phyloP scores from a whole-genome alignment of 2,113 vertebrate species.

The Chiloscyllium plagiosum region DNA sequence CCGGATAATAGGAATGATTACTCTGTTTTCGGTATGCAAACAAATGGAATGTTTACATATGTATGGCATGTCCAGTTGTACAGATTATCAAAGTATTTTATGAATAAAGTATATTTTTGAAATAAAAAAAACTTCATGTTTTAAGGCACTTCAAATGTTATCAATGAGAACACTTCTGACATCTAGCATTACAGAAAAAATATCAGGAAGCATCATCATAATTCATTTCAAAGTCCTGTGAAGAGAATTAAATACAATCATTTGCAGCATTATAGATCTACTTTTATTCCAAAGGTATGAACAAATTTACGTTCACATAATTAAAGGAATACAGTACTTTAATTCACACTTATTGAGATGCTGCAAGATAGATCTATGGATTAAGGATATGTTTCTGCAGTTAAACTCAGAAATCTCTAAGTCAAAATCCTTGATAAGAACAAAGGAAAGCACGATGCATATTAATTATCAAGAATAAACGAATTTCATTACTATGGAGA shows the following conservation, averaged over 20 bases:
- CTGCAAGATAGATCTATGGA: not conserved
- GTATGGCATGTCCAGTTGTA: no score
- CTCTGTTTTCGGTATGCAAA: no score
- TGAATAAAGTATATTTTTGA: no score
- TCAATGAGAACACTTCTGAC: no score
- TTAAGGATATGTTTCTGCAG: not conserved
- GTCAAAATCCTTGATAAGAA: not conserved
- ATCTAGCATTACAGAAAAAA: no score
- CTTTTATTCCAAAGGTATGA: not conserved
- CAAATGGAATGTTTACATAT: no score
- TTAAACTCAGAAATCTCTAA: not conserved
- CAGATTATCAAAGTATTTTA: no score
- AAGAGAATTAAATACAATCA: not conserved
- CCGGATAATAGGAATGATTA: no score
- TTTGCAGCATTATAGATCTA: not conserved
- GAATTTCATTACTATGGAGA: not conserved
- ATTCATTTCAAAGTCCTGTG: not conserved
- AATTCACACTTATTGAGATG: not conserved
- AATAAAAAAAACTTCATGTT: no score
- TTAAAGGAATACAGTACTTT: not conserved
- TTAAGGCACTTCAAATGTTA: no score
- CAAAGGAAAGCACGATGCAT: not conserved
- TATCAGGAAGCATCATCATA: not conserved
- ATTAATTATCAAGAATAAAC: not conserved
- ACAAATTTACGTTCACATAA: not conserved